Evolutionary conservation across 1,140 invertebrate genomes (phyloP).

Genomic region (Drosophila pseudoananassae): DNA sequence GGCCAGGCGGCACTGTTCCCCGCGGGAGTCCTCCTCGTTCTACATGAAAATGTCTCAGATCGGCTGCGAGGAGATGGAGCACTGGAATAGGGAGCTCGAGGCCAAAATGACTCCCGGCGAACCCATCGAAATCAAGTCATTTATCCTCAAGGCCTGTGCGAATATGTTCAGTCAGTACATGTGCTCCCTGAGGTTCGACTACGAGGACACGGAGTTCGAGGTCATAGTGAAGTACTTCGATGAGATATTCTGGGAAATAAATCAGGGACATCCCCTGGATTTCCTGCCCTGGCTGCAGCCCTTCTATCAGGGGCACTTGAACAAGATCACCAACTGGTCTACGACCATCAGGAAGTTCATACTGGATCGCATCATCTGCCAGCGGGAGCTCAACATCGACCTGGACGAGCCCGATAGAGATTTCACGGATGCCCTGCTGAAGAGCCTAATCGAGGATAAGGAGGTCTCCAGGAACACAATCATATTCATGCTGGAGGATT

Average conservation of each 20-base stretch:
- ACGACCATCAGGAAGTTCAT: constrained; percentile 90
- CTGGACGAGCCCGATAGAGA: constrained; percentile 87
- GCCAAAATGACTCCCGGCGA: constrained; percentile 81
- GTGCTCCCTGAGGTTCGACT: constrained; percentile 90
- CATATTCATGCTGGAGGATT: constrained; percentile 92
- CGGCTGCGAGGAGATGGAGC: constrained; percentile 86
- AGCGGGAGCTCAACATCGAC: constrained; percentile 86
- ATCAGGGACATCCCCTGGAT: constrained; percentile 94
- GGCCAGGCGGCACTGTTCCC: constrained; percentile 90
- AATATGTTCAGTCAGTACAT: constrained; percentile 95
- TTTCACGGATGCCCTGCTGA: constrained; percentile 90
- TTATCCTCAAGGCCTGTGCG: constrained; percentile 89
- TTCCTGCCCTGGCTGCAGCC: constrained; percentile 93
- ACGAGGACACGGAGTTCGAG: constrained; percentile 87
- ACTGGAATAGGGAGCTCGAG: constrained; percentile 86
- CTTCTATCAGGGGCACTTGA: constrained; percentile 89
- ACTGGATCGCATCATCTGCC: constrained; percentile 88
- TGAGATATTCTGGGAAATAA: constrained; percentile 95
- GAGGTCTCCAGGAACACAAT: constrained; percentile 88
- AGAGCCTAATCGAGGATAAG: constrained; percentile 87
- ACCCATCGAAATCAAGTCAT: constrained; percentile 86
- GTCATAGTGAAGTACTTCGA: constrained; percentile 91
- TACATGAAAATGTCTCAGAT: constrained; percentile 88
- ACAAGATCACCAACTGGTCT: constrained; percentile 88
- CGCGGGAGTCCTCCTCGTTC: constrained; percentile 88